Evolutionary conservation across 2,113 vertebrate species (phyloP).

Genomic region (Callochromis pleurospilus): DNA sequence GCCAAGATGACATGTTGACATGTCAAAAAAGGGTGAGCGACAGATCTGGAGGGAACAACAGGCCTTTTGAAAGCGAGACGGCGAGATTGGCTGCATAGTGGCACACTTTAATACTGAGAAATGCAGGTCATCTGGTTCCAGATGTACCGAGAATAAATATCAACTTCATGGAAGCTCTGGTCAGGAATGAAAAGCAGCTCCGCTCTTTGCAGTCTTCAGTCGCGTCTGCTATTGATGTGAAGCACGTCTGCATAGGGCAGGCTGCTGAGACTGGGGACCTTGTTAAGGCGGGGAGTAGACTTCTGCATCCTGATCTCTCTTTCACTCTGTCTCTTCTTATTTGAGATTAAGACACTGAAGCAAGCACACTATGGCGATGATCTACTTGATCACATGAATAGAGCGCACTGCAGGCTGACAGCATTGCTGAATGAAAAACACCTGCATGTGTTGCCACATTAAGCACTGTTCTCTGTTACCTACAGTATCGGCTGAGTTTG

Average conservation of each 20-base stretch:
- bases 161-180: background rate
- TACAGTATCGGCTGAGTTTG: background rate
- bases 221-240: background rate
- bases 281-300: slow-evolving; percentile 8
- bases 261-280: slow-evolving; percentile 4
- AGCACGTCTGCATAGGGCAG: background rate
- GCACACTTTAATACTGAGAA: background rate
- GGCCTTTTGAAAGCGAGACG: background rate
- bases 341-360: background rate
- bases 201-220: background rate
- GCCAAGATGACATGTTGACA: slow-evolving; percentile 34
- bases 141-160: slow-evolving; percentile 14
- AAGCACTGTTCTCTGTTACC: background rate
- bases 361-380: background rate
- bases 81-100: background rate
- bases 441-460: background rate
- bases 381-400: background rate
- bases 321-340: background rate
- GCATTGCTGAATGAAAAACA: background rate
- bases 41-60: background rate
- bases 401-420: background rate
- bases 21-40: slow-evolving; percentile 11
- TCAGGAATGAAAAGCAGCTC: background rate
- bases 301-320: background rate
- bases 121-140: background rate